phyloP scores from a whole-genome alignment of 2,797 vertebrate genomes.

The Adrianichthys oophorus region DNA sequence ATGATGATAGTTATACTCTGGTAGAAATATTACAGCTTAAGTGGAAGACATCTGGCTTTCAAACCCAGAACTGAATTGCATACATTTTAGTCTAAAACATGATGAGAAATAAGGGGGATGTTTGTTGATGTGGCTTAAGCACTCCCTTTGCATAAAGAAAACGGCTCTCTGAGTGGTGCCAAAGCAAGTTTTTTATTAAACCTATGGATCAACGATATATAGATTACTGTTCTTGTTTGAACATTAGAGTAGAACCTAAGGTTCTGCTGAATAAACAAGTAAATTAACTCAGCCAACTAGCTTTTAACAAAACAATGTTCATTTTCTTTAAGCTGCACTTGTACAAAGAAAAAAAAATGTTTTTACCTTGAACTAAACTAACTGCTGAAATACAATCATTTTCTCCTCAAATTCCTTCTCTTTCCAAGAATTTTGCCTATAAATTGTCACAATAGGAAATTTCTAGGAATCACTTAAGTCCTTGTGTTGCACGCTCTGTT shows the following conservation, averaged over 20 bases:
- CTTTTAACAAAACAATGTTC: constrained; percentile 1
- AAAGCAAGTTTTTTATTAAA: background rate
- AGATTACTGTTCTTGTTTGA: constrained; percentile 2
- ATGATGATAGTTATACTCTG: too few species aligned
- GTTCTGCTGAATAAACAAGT: constrained; percentile 2
- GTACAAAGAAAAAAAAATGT: background rate
- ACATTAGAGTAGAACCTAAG: background rate
- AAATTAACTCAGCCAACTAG: constrained; percentile 4
- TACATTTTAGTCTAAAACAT: too few species aligned
- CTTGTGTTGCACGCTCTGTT: constrained; percentile 2
- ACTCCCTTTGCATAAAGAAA: too few species aligned
- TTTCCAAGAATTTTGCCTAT: constrained; percentile 7
- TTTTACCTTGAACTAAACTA: background rate
- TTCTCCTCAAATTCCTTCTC: constrained; percentile 5
- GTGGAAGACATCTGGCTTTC: too few species aligned
- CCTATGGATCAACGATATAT: background rate
- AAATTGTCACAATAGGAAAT: constrained; percentile 12
- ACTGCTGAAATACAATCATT: constrained; percentile 12
- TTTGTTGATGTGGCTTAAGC: too few species aligned
- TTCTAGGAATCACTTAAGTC: constrained; percentile 31
- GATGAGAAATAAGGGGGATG: too few species aligned
- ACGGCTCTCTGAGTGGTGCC: background rate
- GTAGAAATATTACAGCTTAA: too few species aligned
- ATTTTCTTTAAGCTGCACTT: background rate
- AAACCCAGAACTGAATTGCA: too few species aligned